These are phyloP conservation scores for Chamaetylas fuelleborni DNA, from an alignment of 2,113 vertebrate genomes.

Conservation along the genomic window DNA sequence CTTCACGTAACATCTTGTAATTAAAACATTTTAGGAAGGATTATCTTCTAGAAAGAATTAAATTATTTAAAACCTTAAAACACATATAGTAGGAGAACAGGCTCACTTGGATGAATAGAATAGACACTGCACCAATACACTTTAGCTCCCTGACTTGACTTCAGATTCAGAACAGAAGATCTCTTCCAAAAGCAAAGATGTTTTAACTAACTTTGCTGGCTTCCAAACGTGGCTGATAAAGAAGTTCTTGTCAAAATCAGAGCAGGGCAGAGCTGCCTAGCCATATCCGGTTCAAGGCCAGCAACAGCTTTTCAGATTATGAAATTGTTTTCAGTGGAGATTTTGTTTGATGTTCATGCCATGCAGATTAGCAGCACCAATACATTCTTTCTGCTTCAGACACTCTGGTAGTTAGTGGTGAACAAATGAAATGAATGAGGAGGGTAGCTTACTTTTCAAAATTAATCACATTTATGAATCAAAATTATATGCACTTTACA, in stretches of 20 bases:
- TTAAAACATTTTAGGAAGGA: background rate
- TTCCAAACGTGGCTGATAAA: background rate
- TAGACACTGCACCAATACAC: background rate
- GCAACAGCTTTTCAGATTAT: conserved; percentile 64
- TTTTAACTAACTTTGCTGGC: background rate
- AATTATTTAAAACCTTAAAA: background rate
- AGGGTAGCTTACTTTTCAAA: background rate
- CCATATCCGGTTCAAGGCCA: background rate
- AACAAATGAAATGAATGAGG: background rate
- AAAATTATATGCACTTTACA: background rate
- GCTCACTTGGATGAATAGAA: background rate
- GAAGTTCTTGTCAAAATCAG: conserved; percentile 6
- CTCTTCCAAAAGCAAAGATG: background rate
- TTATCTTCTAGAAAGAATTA: background rate
- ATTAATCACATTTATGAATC: background rate
- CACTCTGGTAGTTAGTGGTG: background rate
- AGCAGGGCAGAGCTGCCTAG: background rate
- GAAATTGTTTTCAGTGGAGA: conserved; percentile 50
- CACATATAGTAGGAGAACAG: background rate
- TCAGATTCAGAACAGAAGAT: background rate
- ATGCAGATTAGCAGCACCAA: conserved; percentile 35
- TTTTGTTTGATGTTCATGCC: conserved; percentile 50
- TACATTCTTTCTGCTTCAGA: background rate
- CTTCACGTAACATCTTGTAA: background rate
- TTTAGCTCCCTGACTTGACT: background rate